Evolutionary conservation across 1,140 invertebrate genomes (phyloP), one percentile per base, ranked within the genome.

Genomic region (Drosophila ohnishii): DNA sequence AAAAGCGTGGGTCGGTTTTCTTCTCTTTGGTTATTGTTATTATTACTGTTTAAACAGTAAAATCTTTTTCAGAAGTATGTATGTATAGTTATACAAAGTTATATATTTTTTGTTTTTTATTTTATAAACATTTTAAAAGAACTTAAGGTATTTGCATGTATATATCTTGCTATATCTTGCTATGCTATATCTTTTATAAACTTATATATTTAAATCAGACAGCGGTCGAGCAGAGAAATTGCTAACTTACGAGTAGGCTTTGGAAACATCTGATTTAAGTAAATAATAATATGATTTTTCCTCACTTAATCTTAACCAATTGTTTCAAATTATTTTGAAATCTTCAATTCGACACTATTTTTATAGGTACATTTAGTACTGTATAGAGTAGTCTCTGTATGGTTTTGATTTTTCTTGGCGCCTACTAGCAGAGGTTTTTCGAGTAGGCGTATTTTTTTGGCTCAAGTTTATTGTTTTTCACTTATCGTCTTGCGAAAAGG

Each of bases 391-490:
- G 1, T 1, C 13, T 14, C 32, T 57, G 50, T 61, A 10, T 19
- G 3, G n/a, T 28, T 34, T 34, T 32, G 2, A 2, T 32, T 22
- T 32, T 62, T 56, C 25, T 34, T 10, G 28, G 48, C 14, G 22
- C 30, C 30, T 44, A 44, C 62, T 65, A 35, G 32, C 61, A 63
- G 28, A 60, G 60, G 37, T 19, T 35, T 47, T 47, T 47, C 14
- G n/a, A 35, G 65, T 71, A 50, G 67, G 65, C 44, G 67, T 25
- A 32, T 35, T 37, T 59, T 58, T 59, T n/a, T 44, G 51, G 28
- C 51, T 59, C 66, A 40, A 50, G 42, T 71, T 71, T 71, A 71
- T 71, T 58, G 66, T 71, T 71, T 71, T 71, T 71, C 48, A 71
- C 67, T 71, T 71, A 71, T 59, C 67, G 67, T 50, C 51, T 58